A percentile compares a stretch with the other conserved stretches of the same genome.
These are phyloP conservation scores for Actinia tenebrosa DNA, from an alignment of 64 coral and sea anemone species.

Conservation along the genomic window DNA sequence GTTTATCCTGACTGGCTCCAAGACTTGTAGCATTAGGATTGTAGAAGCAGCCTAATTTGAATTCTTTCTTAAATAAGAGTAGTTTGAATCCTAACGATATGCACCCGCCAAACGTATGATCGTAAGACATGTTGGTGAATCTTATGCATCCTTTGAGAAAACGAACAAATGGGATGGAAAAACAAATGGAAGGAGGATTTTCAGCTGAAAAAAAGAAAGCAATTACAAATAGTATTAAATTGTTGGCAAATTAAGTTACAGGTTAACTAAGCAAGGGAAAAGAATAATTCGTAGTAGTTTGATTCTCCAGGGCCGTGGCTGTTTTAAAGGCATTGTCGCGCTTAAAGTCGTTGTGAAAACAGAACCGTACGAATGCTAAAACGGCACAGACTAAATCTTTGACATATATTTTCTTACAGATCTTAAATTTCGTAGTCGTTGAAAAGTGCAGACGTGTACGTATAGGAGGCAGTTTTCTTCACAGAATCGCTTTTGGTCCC, in stretches of 20 bases:
- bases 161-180: not conserved
- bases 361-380: no score
- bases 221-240: not conserved
- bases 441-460: no score
- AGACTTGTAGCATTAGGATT: not conserved
- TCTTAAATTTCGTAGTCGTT: no score
- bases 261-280: not conserved
- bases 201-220: not conserved
- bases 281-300: not conserved
- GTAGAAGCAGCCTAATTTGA: not conserved
- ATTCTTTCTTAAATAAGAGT: not conserved
- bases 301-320: no score
- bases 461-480: no score
- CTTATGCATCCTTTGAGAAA: slow-evolving; percentile 7
- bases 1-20: not conserved
- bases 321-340: no score
- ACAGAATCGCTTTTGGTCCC: no score
- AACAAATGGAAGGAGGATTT: slow-evolving; percentile 9
- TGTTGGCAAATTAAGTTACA: not conserved
- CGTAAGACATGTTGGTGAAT: slow-evolving; percentile 6
- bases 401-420: no score
- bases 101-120: not conserved
- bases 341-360: no score
- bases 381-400: no score
- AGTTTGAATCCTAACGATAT: slow-evolving; percentile 1